These are phyloP conservation scores for Lycophotia porphyrea DNA, from an alignment of 2,888 invertebrate genomes.

Conservation along the genomic window DNA sequence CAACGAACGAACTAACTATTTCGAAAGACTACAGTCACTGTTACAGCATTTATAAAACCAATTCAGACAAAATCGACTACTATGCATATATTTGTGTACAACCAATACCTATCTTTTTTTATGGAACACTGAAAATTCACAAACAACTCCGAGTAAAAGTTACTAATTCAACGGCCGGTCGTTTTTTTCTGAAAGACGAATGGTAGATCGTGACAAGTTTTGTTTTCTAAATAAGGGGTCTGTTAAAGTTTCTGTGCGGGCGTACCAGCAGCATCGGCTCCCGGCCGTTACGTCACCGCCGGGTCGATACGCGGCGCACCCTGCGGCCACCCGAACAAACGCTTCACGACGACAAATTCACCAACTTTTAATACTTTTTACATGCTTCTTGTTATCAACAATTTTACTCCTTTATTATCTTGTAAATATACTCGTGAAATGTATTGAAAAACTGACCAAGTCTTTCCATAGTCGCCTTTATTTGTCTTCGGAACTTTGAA, in stretches of 20 bases:
- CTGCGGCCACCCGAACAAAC: constrained; percentile 69
- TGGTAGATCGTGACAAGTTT: constrained; percentile 63
- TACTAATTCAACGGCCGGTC: constrained; percentile 39
- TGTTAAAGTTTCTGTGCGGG: constrained; percentile 64
- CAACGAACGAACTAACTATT: too few species aligned
- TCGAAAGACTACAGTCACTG: background rate
- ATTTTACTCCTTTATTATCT: constrained; percentile 54
- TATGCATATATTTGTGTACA: background rate
- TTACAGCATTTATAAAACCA: background rate
- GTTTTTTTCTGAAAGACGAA: constrained; percentile 61
- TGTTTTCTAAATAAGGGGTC: constrained; percentile 69
- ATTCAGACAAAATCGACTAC: background rate
- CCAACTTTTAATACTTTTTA: constrained; percentile 79
- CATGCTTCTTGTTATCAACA: constrained; percentile 64
- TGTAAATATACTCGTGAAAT: constrained; percentile 34
- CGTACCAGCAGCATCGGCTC: constrained; percentile 65
- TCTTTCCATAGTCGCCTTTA: constrained; percentile 20
- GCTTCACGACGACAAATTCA: constrained; percentile 71
- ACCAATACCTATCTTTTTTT: constrained; percentile 11
- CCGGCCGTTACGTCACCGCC: constrained; percentile 79
- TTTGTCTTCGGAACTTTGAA: constrained; percentile 32
- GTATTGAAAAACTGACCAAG: constrained; percentile 30
- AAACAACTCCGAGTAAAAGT: constrained; percentile 34
- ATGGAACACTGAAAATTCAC: constrained; percentile 19
- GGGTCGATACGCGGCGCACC: constrained; percentile 83